Conservation (phyloP, 2,888 invertebrate genomes). For the Latrodectus hesperus region DNA sequence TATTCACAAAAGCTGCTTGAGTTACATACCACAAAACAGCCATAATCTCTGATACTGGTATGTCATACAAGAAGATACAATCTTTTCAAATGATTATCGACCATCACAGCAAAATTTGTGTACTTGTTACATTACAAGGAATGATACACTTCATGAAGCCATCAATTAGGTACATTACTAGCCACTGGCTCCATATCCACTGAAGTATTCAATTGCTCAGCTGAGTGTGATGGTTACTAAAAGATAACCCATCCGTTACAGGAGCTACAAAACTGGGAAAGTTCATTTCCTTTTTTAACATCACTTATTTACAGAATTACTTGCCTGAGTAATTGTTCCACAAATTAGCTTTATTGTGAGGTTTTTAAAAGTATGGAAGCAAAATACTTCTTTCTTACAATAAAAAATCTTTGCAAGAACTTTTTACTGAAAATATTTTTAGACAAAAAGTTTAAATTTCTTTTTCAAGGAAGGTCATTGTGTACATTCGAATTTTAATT, state of each 20-base stretch:
- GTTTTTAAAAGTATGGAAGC: too few relatives aligned
- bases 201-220: conserved; percentile 28
- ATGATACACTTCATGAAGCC: conserved; percentile 32
- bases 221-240: conserved; percentile 19
- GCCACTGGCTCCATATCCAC: neutral
- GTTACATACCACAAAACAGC: neutral
- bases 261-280: conserved; percentile 36
- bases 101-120: conserved; percentile 13
- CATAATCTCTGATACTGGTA: conserved; percentile 18
- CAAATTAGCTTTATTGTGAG: neutral
- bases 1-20: too few relatives aligned
- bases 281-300: conserved; percentile 53
- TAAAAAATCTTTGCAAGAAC: too few relatives aligned
- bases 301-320: conserved; percentile 12
- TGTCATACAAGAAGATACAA: conserved; percentile 22
- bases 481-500: too few relatives aligned
- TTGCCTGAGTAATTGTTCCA: conserved; percentile 10
- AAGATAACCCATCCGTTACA: conserved; percentile 10
- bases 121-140: conserved; percentile 25
- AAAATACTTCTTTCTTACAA: too few relatives aligned
- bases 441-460: too few relatives aligned
- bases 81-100: conserved; percentile 25
- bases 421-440: too few relatives aligned
- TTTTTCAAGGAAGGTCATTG: too few relatives aligned
- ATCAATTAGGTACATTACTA: conserved; percentile 18